Conservation (phyloP, 64 coral and sea anemone genomes). For the Montipora sp. region DNA sequence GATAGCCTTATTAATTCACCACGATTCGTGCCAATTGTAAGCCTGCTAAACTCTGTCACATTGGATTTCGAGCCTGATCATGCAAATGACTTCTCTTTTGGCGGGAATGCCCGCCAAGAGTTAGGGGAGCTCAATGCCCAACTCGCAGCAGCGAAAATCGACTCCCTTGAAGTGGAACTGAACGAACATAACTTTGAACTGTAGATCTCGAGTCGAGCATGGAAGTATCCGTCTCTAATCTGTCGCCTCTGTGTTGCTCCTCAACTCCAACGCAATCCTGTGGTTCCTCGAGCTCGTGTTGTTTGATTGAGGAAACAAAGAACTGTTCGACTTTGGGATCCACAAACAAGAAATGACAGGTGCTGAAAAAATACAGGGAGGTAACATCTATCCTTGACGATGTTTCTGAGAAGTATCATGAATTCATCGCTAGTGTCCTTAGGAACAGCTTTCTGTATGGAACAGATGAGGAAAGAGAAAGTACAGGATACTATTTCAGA, state of each 20-base stretch:
- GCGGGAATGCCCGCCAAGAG: neutral
- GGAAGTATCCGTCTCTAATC: neutral
- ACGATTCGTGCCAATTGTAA: neutral
- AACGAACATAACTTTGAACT: neutral
- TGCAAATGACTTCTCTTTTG: neutral
- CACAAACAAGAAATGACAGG: neutral
- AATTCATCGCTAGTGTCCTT: neutral
- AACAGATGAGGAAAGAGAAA: neutral
- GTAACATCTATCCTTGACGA: neutral
- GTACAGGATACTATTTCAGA: neutral
- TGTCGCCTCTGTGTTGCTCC: neutral
- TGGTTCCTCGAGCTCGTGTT: neutral
- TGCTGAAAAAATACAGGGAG: neutral
- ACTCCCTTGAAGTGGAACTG: neutral
- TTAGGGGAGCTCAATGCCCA: neutral
- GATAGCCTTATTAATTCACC: neutral
- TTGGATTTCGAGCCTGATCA: neutral
- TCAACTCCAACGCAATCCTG: neutral
- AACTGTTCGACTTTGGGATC: neutral
- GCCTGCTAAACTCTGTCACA: neutral
- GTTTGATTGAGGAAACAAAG: neutral
- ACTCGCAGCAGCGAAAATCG: neutral
- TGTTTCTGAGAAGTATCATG: neutral
- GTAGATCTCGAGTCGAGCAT: neutral
- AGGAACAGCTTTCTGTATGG: neutral